phyloP scores from a whole-genome alignment of 1,140 invertebrate genomes.

The Apis dorsata region DNA sequence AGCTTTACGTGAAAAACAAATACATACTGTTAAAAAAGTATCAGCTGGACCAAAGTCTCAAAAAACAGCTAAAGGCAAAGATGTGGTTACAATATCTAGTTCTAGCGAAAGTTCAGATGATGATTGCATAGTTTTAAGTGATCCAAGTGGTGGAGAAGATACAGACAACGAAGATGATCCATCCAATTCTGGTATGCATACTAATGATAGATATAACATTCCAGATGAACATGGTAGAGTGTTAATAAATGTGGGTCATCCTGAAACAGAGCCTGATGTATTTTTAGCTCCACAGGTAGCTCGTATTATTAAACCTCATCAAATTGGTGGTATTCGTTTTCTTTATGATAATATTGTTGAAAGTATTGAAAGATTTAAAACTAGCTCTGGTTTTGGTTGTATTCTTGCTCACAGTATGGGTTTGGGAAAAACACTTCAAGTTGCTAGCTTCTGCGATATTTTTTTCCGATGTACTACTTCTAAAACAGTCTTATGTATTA shows the following conservation, averaged over 20 bases:
- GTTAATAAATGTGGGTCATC: conserved; percentile 97
- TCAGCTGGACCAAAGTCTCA: conserved; percentile 70
- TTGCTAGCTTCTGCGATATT: conserved; percentile 97
- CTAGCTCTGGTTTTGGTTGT: conserved; percentile 96
- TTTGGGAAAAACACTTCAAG: conserved; percentile 98
- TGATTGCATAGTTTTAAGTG: conserved; percentile 90
- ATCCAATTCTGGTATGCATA: conserved; percentile 88
- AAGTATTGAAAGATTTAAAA: conserved; percentile 91
- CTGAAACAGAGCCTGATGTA: conserved; percentile 94
- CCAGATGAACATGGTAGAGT: conserved; percentile 96
- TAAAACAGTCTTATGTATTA: conserved; percentile 95
- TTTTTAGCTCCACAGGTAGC: conserved; percentile 96
- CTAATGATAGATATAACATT: conserved; percentile 95
- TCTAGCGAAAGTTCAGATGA: conserved; percentile 85
- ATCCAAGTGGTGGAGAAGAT: conserved; percentile 83
- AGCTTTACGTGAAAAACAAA: conserved; percentile 70
- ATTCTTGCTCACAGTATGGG: conserved; percentile 99
- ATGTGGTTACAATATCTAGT: conserved; percentile 85
- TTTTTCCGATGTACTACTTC: conserved; percentile 95
- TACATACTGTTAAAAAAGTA: conserved; percentile 71
- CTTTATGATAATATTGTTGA: conserved; percentile 98
- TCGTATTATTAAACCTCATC: conserved; percentile 96
- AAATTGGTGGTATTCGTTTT: conserved; percentile 97
- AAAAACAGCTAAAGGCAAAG: conserved; percentile 77
- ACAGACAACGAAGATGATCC: conserved; percentile 84